Evolutionary conservation across 2,888 invertebrate genomes (phyloP).

Genomic region (Luperina testacea): DNA sequence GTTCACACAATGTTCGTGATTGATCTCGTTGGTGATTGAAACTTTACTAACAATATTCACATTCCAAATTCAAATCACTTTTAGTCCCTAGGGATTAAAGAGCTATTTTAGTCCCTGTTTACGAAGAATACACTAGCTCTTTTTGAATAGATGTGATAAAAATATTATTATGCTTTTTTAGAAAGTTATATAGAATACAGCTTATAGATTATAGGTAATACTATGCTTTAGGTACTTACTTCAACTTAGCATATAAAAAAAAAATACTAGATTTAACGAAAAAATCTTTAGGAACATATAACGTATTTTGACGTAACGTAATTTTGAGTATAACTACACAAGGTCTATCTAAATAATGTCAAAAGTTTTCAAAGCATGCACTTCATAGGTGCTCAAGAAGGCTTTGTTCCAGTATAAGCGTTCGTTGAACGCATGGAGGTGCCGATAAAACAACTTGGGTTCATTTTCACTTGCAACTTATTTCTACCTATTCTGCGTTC

Average conservation of each 20-base stretch:
- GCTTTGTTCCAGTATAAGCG: constrained; percentile 10
- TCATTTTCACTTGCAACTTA: neutral
- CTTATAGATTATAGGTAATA: neutral
- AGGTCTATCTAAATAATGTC: neutral
- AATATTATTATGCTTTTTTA: neutral
- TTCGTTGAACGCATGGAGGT: constrained; percentile 1
- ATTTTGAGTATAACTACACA: neutral
- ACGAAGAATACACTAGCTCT: no score
- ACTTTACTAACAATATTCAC: no score
- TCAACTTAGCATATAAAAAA: neutral
- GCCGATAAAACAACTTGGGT: neutral
- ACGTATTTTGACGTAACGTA: no score
- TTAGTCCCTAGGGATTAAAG: no score
- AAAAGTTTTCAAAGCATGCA: constrained; percentile 11
- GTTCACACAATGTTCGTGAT: no score
- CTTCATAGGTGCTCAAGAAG: neutral
- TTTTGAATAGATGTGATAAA: no score
- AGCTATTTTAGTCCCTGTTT: no score
- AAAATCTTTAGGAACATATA: neutral
- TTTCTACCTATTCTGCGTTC: neutral
- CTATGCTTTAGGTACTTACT: neutral
- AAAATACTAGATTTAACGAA: no score
- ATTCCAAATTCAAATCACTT: no score
- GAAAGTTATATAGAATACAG: neutral
- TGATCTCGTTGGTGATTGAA: no score